Evolutionary conservation across 2,113 vertebrate genomes (phyloP).

Genomic region (Xenopus borealis): DNA sequence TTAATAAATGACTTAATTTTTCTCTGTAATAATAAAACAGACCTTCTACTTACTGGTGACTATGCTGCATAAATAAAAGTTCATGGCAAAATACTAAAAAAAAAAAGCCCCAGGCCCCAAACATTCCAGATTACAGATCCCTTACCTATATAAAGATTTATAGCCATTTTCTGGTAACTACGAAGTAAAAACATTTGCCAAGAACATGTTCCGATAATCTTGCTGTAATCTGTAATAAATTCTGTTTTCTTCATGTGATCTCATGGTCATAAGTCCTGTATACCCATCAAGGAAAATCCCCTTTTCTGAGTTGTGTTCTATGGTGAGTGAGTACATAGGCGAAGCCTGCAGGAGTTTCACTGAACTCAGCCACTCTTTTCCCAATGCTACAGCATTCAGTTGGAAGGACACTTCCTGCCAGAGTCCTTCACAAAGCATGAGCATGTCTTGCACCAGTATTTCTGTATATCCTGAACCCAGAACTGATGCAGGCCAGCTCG

Average conservation of each 20-base stretch:
- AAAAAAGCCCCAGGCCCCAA: no score
- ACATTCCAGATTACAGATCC: no score
- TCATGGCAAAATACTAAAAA: no score
- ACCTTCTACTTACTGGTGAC: no score
- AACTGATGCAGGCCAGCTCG: slow-evolving; percentile 57
- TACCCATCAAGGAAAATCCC: slow-evolving; percentile 26
- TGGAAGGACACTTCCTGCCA: slow-evolving; percentile 71
- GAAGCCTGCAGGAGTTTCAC: slow-evolving; percentile 43
- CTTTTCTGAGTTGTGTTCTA: slow-evolving; percentile 44
- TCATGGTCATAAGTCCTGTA: slow-evolving; percentile 43
- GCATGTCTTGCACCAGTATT: slow-evolving; percentile 59
- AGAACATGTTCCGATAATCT: slow-evolving; percentile 31
- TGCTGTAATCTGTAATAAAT: slow-evolving; percentile 61
- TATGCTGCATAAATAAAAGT: no score
- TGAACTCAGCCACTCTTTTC: slow-evolving; percentile 36
- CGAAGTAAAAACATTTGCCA: slow-evolving; percentile 20
- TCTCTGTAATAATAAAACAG: no score
- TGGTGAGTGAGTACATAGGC: slow-evolving; percentile 57
- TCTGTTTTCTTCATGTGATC: slow-evolving; percentile 41
- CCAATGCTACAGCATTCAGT: slow-evolving; percentile 50
- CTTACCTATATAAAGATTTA: no score
- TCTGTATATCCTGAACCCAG: slow-evolving; percentile 56
- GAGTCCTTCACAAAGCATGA: slow-evolving; percentile 54
- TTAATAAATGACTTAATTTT: no score
- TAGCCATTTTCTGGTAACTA: not conserved